Percentiles rank a stretch among this genome's conserved stretches.
Evolutionary conservation across 2,888 invertebrate species (phyloP).

Genomic region (Pseudococcus viburni): DNA sequence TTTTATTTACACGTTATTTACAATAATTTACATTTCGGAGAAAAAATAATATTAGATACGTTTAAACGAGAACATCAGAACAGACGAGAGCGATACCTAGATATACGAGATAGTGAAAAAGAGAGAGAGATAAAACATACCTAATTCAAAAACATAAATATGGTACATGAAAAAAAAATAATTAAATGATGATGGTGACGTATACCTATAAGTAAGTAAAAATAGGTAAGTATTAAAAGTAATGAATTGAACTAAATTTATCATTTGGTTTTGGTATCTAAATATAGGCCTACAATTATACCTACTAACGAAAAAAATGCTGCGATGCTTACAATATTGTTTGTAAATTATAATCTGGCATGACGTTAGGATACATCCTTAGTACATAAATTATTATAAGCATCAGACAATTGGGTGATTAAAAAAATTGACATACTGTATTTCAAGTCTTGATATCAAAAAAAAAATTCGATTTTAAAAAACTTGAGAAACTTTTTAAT

Average conservation of each 20-base stretch:
- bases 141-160: neutral
- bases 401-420: too few species aligned
- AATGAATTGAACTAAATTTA: neutral
- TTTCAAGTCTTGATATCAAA: too few species aligned
- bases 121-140: neutral
- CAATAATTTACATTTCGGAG: too few species aligned
- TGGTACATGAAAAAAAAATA: neutral
- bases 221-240: neutral
- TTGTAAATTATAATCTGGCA: neutral
- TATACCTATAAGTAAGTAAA: neutral
- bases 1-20: too few species aligned
- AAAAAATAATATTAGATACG: too few species aligned
- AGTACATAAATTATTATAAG: neutral
- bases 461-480: too few species aligned
- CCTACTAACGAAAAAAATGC: neutral
- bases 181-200: neutral
- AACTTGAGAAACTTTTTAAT: too few species aligned
- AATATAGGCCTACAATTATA: neutral
- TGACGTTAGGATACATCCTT: neutral
- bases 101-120: neutral
- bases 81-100: slow-evolving; percentile 14
- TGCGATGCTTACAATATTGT: neutral
- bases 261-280: neutral
- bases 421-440: too few species aligned
- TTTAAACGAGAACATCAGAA: slow-evolving; percentile 42